Conservation (phyloP, 2,888 invertebrate genomes). For the Drosophila falleni region DNA sequence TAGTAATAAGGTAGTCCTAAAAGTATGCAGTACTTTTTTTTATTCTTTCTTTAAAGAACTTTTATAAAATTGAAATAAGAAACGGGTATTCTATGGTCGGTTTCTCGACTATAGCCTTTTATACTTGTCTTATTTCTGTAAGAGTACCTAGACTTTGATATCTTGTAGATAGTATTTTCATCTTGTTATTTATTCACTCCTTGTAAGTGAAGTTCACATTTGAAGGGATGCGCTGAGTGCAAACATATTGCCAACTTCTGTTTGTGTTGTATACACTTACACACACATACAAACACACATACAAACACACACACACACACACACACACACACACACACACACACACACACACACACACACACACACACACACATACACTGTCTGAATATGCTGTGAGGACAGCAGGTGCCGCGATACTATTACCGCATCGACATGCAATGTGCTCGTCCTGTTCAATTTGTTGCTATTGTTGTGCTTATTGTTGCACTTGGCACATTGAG, state of each 20-base stretch:
- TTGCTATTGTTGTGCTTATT: constrained; percentile 24
- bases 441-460: constrained; percentile 27
- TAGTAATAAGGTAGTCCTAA: too few relatives aligned
- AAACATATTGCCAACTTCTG: constrained; percentile 54
- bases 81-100: too few relatives aligned
- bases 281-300: constrained; percentile 2
- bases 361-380: not conserved
- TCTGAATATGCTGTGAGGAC: constrained; percentile 10
- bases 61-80: too few relatives aligned
- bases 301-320: not conserved
- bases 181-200: constrained; percentile 68
- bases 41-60: too few relatives aligned
- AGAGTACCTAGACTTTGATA: constrained; percentile 16
- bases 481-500: constrained; percentile 52
- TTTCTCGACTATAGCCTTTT: too few relatives aligned
- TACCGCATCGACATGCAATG: constrained; percentile 44
- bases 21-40: too few relatives aligned
- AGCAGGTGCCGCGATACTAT: constrained; percentile 52
- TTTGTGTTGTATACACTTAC: constrained; percentile 35
- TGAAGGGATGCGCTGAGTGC: constrained; percentile 58
- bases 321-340: not conserved
- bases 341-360: not conserved
- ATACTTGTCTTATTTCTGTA: not conserved
- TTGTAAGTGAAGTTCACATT: constrained; percentile 63
- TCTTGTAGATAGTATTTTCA: not conserved